Evolutionary conservation across 2,113 vertebrate species (phyloP).

Genomic region (Heliornis fulica): DNA sequence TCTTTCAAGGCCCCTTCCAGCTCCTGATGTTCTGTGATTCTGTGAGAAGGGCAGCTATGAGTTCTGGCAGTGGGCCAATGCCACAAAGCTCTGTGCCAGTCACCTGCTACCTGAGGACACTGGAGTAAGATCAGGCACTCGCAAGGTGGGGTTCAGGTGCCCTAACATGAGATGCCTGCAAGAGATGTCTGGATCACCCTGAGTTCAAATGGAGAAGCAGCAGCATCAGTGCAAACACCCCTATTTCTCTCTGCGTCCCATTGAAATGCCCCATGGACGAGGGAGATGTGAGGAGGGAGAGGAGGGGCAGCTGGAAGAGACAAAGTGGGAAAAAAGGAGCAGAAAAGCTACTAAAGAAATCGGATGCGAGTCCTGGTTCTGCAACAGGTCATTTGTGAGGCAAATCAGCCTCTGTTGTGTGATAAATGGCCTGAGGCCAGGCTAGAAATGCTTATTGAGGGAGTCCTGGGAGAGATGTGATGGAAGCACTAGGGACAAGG

Average conservation of each 20-base stretch:
- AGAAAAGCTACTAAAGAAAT: not conserved
- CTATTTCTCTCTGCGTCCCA: not conserved
- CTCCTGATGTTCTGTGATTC: no score
- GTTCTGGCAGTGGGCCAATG: not conserved
- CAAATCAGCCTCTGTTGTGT: not conserved
- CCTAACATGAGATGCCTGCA: not conserved
- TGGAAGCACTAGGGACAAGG: conserved; percentile 26
- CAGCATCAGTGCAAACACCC: not conserved
- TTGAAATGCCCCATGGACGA: not conserved
- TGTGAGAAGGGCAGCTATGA: not conserved
- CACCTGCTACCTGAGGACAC: not conserved
- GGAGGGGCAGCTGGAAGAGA: accelerated
- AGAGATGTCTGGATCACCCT: not conserved
- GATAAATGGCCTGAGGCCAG: not conserved
- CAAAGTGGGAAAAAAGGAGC: not conserved
- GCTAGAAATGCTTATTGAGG: conserved; percentile 43
- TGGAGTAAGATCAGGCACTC: not conserved
- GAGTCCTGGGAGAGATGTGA: conserved; percentile 35
- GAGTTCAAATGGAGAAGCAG: not conserved
- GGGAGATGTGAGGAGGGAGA: not conserved
- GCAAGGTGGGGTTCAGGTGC: not conserved
- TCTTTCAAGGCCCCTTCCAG: no score
- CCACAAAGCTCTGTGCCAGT: not conserved
- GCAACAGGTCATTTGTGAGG: conserved; percentile 9
- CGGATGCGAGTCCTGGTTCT: not conserved